Evolutionary conservation across 2,797 vertebrate species (phyloP), one percentile per base, ranked within the genome.

Genomic region (Chromobotia macracanthus): DNA sequence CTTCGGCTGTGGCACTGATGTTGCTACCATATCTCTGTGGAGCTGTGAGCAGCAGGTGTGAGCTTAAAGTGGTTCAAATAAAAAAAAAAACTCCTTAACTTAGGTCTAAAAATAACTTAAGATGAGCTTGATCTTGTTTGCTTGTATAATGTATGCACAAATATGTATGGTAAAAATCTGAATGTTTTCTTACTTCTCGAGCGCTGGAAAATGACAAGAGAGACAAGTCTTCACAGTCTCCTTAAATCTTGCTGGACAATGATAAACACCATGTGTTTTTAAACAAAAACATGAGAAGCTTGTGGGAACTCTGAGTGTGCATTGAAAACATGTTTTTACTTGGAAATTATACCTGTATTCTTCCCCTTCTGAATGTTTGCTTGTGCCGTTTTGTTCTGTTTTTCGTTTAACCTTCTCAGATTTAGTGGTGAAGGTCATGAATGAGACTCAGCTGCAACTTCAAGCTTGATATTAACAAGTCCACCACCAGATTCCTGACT

Each of bases 21-120:
- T 18, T 13, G 23, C 48, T 23, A 19, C 46, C 4, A n/a, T 53
- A 0, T 44, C 41, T 44, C 41, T 44, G 9, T 11, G 8, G 8
- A 44, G 61, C 48, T 75, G 18, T 31, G 19, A n/a, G 66, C 7
- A 58, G 13, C 75, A 70, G 66, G 41, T 70, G 66, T 68, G 64
- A 7, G 21, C 6, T 7, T 18, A 65, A 53, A 1, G 0, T 3
- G 19, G 2, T n/a, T 38, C 5, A 15, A 50, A 63, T 53, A 74
- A 63, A 56, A 7, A 56, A 74, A 63, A 56, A 7, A 56, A 44
- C 21, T 23, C 8, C 2, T 76, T 67, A 0, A 28, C 18, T 5
- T 10, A 44, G 41, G 41, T 2, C 41, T 44, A 44, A 44, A 11
- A 44, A 44, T 44, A 44, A 44, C 41, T 44, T 44, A 44, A 44